Evolutionary conservation across 2,797 vertebrate genomes (phyloP).

Genomic region (Halcyon badia): DNA sequence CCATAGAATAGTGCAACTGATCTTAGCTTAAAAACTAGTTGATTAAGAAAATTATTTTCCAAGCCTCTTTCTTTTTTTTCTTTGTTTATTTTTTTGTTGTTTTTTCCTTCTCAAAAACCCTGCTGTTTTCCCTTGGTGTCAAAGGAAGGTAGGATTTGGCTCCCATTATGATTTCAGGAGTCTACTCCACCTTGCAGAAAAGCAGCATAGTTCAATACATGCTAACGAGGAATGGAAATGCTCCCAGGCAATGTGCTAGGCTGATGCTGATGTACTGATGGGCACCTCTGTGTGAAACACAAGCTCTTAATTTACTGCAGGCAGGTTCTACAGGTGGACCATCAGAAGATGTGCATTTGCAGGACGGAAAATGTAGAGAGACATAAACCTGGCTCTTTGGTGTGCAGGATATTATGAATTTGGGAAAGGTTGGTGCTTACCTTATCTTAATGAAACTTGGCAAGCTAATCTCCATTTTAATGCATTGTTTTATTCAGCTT

Average conservation of each 20-base stretch:
- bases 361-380: neutral
- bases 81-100: too few relatives aligned
- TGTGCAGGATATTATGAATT: neutral
- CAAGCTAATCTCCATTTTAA: neutral
- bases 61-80: neutral
- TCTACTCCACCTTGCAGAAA: neutral
- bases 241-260: neutral
- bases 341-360: neutral
- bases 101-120: neutral
- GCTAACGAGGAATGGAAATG: rapidly evolving
- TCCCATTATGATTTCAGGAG: neutral
- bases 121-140: neutral
- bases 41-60: neutral
- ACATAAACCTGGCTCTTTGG: neutral
- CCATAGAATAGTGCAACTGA: neutral
- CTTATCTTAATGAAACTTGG: neutral
- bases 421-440: neutral
- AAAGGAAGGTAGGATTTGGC: neutral
- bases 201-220: neutral
- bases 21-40: neutral
- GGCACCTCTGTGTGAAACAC: neutral
- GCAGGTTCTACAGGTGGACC: neutral
- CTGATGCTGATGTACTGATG: neutral
- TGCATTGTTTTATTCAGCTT: neutral
- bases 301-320: neutral